A percentile compares a stretch with the other conserved stretches of the same genome.
Conservation (phyloP, 2,888 invertebrate species). For the Esperia sulphurella region DNA sequence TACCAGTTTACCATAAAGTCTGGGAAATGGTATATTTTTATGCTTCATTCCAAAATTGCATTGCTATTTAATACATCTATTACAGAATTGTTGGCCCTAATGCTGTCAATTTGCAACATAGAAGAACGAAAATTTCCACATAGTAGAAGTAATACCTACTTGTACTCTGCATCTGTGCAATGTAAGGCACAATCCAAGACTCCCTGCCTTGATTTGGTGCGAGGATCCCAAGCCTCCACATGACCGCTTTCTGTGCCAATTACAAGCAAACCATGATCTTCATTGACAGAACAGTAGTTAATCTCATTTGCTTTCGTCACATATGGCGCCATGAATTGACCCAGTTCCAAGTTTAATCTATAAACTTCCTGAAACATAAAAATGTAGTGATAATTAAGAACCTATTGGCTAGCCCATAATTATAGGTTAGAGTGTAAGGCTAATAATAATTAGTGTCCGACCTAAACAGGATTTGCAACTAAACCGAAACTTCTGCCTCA, state of each 20-base stretch:
- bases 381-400: background rate
- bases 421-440: too few species aligned
- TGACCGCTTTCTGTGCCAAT: constrained; percentile 94
- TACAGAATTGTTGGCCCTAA: too few species aligned
- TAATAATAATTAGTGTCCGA: too few species aligned
- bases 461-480: too few species aligned
- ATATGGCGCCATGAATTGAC: constrained; percentile 94
- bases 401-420: too few species aligned
- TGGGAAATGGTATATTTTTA: too few species aligned
- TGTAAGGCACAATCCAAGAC: constrained; percentile 90
- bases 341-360: constrained; percentile 96
- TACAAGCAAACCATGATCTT: constrained; percentile 91
- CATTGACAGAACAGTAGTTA: constrained; percentile 92
- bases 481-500: too few species aligned
- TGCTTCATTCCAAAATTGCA: too few species aligned
- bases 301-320: constrained; percentile 86
- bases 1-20: too few species aligned
- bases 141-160: constrained; percentile 32
- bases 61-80: too few species aligned
- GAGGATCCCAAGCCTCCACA: constrained; percentile 98
- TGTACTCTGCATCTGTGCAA: constrained; percentile 73
- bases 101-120: too few species aligned
- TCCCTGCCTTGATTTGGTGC: constrained; percentile 87
- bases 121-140: too few species aligned
- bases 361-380: constrained; percentile 88